A percentile compares a stretch with the other conserved stretches of the same genome.
Evolutionary conservation across 1,140 invertebrate species (phyloP).

Genomic region (Chrysoperla carnea): DNA sequence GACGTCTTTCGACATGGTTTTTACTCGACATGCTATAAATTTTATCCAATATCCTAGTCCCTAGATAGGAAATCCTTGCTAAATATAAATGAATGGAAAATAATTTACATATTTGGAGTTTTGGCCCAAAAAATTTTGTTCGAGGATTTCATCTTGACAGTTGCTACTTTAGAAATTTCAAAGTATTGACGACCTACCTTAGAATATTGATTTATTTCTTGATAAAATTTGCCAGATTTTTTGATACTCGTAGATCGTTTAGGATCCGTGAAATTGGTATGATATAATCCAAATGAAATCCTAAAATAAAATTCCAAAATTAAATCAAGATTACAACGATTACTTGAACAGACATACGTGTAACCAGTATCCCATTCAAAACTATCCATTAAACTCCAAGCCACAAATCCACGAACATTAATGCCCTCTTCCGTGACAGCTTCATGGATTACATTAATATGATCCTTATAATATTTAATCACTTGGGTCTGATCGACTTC

Average conservation of each 20-base stretch:
- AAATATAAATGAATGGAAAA: too few species aligned
- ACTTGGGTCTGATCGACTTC: not conserved
- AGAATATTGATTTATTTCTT: not conserved
- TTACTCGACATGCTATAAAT: too few species aligned
- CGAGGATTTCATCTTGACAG: too few species aligned
- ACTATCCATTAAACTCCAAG: conserved; percentile 45
- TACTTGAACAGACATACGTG: conserved; percentile 10
- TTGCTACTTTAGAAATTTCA: too few species aligned
- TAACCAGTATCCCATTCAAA: conserved; percentile 37
- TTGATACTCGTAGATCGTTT: not conserved
- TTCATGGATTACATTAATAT: conserved; percentile 22
- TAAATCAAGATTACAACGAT: not conserved
- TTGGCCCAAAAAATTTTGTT: too few species aligned
- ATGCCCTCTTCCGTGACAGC: conserved; percentile 18
- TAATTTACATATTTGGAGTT: too few species aligned
- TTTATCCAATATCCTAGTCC: too few species aligned
- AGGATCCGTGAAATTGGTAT: conserved; percentile 26
- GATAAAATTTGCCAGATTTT: not conserved
- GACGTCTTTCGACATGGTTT: too few species aligned
- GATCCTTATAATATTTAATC: conserved; percentile 1
- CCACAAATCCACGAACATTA: conserved; percentile 31
- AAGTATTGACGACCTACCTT: too few species aligned
- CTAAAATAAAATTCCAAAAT: not conserved
- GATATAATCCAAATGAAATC: conserved; percentile 23
- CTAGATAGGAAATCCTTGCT: too few species aligned